Conservation (phyloP, 2,888 invertebrate species). For the Myathropa florea region DNA sequence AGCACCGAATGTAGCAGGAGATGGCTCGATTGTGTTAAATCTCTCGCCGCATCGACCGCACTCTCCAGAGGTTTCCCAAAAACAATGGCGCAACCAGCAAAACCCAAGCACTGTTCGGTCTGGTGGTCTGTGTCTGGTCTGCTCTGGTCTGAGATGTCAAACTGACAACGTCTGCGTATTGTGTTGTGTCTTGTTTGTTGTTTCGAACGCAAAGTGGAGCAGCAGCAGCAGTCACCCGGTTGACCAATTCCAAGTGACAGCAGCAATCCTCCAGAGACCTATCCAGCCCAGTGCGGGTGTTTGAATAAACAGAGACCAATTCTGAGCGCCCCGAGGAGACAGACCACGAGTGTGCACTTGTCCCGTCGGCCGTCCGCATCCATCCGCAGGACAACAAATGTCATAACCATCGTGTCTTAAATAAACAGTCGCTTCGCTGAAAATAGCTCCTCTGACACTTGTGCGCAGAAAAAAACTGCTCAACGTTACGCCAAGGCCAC, state of each 20-base stretch:
- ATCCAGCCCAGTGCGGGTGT: conserved; percentile 48
- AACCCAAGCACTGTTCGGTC: conserved; percentile 35
- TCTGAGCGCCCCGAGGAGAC: neutral
- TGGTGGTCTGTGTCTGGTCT: conserved; percentile 14
- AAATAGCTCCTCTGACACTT: neutral
- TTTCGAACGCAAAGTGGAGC: conserved; percentile 62
- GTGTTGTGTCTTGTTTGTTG: conserved; percentile 58
- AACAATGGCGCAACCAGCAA: conserved; percentile 53
- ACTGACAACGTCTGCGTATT: conserved; percentile 38
- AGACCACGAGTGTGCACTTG: conserved; percentile 15
- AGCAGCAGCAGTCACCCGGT: conserved; percentile 30
- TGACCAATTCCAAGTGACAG: conserved; percentile 54
- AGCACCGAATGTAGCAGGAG: conserved; percentile 28
- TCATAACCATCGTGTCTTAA: conserved; percentile 57
- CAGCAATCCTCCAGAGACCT: conserved; percentile 15
- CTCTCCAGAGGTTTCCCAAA: conserved; percentile 32
- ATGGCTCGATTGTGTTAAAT: conserved; percentile 64
- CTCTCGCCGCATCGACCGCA: conserved; percentile 52
- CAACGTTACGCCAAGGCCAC: conserved; percentile 26
- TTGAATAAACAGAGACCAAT: conserved; percentile 48
- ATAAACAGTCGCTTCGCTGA: conserved; percentile 34
- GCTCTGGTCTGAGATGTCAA: conserved; percentile 30
- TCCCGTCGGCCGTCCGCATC: conserved; percentile 31
- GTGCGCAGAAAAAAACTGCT: neutral
- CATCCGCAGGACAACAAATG: conserved; percentile 39